A percentile compares a stretch with the other conserved stretches of the same genome.
Evolutionary conservation across 2,113 vertebrate genomes (phyloP).

Genomic region (Lates calcarifer): DNA sequence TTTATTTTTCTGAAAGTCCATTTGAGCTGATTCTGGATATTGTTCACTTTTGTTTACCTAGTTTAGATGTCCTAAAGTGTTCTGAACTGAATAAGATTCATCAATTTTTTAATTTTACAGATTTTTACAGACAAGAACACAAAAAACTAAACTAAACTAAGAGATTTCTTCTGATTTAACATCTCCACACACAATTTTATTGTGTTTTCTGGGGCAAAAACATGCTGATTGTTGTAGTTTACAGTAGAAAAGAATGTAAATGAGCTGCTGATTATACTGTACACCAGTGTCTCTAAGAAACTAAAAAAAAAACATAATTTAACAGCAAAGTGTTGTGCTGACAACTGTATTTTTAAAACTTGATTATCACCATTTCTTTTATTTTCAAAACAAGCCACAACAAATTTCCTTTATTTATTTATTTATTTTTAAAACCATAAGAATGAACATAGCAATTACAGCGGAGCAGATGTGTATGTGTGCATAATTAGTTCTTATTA

Average conservation of each 20-base stretch:
- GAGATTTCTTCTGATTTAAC: not conserved
- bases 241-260: constrained; percentile 4
- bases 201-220: not conserved
- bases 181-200: not conserved
- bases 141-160: not conserved
- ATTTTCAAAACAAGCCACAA: constrained; percentile 2
- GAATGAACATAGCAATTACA: not conserved
- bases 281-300: not conserved
- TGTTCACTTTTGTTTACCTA: not conserved
- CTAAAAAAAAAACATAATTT: constrained; percentile 1
- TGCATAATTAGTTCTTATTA: constrained; percentile 26
- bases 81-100: no score
- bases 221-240: not conserved
- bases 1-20: not conserved
- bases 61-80: not conserved
- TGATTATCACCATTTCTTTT: not conserved
- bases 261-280: not conserved
- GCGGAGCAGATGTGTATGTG: constrained; percentile 33
- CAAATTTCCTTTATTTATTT: not conserved
- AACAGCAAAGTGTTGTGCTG: not conserved
- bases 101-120: not conserved
- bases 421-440: not conserved
- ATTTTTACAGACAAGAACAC: not conserved
- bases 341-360: constrained; percentile 15
- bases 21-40: not conserved